Conservation (phyloP, 2,888 invertebrate genomes). For the Petrophora chlorosata region DNA sequence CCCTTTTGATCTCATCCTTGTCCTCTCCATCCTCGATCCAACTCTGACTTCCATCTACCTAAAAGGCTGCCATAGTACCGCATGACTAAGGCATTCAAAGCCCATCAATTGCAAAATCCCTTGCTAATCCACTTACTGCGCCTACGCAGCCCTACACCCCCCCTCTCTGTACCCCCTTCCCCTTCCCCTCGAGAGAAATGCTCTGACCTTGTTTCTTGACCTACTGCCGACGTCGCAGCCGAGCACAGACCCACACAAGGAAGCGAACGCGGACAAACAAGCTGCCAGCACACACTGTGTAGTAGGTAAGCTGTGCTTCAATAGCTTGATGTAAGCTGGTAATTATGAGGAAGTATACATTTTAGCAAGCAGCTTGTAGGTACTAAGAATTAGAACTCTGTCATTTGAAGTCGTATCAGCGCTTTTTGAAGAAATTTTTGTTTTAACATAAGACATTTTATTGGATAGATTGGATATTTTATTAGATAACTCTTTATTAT, state of each 20-base stretch:
- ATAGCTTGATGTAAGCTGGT: too few relatives aligned
- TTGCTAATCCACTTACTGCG: conserved; percentile 16
- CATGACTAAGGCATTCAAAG: conserved; percentile 2
- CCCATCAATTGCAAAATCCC: conserved; percentile 19
- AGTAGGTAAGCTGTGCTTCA: conserved; percentile 1
- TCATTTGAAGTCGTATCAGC: too few relatives aligned
- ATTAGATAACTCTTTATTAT: too few relatives aligned
- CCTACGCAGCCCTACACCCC: conserved; percentile 43
- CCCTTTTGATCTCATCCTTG: too few relatives aligned
- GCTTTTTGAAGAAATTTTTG: too few relatives aligned
- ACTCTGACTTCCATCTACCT: too few relatives aligned
- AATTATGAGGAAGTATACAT: too few relatives aligned
- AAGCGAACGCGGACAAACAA: conserved; percentile 35
- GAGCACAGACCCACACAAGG: conserved; percentile 59
- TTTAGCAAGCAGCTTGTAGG: too few relatives aligned
- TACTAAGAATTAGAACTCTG: too few relatives aligned
- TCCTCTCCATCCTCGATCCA: too few relatives aligned
- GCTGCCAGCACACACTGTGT: background rate
- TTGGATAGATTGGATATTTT: too few relatives aligned
- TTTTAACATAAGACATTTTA: too few relatives aligned
- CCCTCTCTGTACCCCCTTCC: conserved; percentile 41
- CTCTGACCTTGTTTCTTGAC: conserved; percentile 80
- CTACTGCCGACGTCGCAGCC: conserved; percentile 78
- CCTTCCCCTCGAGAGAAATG: conserved; percentile 67
- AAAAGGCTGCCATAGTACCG: background rate